Conservation (phyloP, 2,113 vertebrate genomes). For the Setophaga kirtlandii region DNA sequence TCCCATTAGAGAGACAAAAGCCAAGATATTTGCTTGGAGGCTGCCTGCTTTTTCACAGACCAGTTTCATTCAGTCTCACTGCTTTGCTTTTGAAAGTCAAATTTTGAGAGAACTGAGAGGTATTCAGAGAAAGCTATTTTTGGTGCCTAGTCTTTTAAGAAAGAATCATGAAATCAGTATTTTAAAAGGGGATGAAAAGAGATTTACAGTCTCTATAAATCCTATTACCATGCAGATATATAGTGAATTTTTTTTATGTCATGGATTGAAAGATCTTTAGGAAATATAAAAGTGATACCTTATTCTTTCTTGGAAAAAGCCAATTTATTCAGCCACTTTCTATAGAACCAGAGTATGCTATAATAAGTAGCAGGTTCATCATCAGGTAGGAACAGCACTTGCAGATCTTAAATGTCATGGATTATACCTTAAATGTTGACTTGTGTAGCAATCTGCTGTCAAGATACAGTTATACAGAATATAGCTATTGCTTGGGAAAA, state of each 20-base stretch:
- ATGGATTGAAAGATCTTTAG: neutral
- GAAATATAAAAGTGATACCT: neutral
- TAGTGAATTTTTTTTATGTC: neutral
- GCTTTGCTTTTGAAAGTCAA: constrained; percentile 20
- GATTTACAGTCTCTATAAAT: constrained; percentile 43
- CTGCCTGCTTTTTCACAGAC: neutral
- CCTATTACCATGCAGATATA: constrained; percentile 15
- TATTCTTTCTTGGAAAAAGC: neutral
- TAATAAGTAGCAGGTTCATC: neutral
- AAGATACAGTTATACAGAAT: neutral
- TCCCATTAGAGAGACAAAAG: neutral
- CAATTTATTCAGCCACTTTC: neutral
- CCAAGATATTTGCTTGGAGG: neutral
- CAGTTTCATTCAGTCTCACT: neutral
- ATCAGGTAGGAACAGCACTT: neutral
- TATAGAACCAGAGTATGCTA: neutral
- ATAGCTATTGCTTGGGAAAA: neutral
- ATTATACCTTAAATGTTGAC: constrained; percentile 1
- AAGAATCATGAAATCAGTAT: constrained; percentile 18
- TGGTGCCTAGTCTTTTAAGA: neutral
- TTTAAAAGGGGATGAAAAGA: constrained; percentile 37
- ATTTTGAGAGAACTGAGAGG: constrained; percentile 1
- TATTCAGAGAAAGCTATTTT: constrained; percentile 24
- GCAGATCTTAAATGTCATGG: neutral
- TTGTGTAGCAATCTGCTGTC: neutral